These are phyloP conservation scores for Macaria liturata DNA, from an alignment of 2,888 invertebrate genomes.

Conservation along the genomic window DNA sequence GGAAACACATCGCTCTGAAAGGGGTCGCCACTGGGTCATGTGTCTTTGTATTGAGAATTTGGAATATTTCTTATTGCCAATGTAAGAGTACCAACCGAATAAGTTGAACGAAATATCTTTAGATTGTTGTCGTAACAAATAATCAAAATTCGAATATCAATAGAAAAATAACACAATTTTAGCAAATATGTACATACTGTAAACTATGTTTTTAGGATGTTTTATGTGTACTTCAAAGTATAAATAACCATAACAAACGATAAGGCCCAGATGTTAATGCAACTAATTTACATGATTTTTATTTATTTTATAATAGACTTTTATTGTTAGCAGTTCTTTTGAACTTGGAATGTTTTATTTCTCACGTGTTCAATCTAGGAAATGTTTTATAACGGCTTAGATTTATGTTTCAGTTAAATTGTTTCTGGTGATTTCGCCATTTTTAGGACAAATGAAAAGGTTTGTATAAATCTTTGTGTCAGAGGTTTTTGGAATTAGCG, in stretches of 20 bases:
- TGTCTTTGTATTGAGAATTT: slow-evolving; percentile 30
- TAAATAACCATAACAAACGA: no score
- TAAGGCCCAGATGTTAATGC: no score
- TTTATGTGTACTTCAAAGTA: no score
- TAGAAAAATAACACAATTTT: no score
- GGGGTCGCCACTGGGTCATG: slow-evolving; percentile 62
- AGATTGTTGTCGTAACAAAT: no score
- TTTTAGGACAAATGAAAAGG: slow-evolving; percentile 19
- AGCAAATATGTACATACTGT: no score
- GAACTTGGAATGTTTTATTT: slow-evolving; percentile 35
- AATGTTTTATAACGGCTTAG: slow-evolving; percentile 30
- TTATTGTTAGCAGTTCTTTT: slow-evolving; percentile 31
- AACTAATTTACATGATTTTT: no score
- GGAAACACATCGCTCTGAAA: slow-evolving; percentile 66
- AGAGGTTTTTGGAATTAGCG: background rate
- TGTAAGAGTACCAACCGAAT: no score
- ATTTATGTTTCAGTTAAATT: slow-evolving; percentile 36
- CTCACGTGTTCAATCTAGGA: slow-evolving; percentile 26
- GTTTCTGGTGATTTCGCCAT: slow-evolving; percentile 26
- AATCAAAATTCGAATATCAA: no score
- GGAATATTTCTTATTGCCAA: background rate
- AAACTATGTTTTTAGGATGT: no score
- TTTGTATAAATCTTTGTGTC: slow-evolving; percentile 20
- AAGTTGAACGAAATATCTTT: no score
- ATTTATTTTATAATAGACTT: background rate